A percentile compares a stretch with the other conserved stretches of the same genome.
Evolutionary conservation across 2,888 invertebrate genomes (phyloP).

Genomic region (Catocala fraxini): DNA sequence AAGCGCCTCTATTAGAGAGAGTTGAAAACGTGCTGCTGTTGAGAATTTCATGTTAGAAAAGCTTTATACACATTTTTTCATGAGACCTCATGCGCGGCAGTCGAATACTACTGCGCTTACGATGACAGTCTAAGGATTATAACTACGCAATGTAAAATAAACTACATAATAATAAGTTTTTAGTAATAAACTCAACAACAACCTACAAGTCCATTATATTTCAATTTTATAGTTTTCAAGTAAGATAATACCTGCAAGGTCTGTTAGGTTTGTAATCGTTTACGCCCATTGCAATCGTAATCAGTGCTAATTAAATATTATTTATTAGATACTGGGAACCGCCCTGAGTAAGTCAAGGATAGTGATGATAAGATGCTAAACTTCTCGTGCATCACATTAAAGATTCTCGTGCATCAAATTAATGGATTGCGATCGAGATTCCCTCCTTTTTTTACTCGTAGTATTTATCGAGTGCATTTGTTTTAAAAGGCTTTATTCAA

Average conservation of each 20-base stretch:
- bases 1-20: too few species aligned
- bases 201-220: not conserved
- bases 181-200: too few species aligned
- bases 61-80: too few species aligned
- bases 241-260: constrained; percentile 26
- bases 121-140: too few species aligned
- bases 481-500: not conserved
- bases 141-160: too few species aligned
- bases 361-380: constrained; percentile 64
- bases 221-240: constrained; percentile 21
- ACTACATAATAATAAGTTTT: too few species aligned
- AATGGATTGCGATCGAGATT: constrained; percentile 40
- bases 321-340: constrained; percentile 63
- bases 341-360: constrained; percentile 78
- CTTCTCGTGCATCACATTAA: constrained; percentile 74
- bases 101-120: too few species aligned
- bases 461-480: constrained; percentile 1
- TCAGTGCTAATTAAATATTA: constrained; percentile 63
- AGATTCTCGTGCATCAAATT: constrained; percentile 32
- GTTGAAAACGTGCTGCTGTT: too few species aligned
- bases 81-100: too few species aligned
- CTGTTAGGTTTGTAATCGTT: constrained; percentile 55
- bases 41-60: too few species aligned
- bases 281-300: constrained; percentile 56
- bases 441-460: not conserved